phyloP scores from a whole-genome alignment of 1,140 invertebrate genomes.

The Aphis craccivora region DNA sequence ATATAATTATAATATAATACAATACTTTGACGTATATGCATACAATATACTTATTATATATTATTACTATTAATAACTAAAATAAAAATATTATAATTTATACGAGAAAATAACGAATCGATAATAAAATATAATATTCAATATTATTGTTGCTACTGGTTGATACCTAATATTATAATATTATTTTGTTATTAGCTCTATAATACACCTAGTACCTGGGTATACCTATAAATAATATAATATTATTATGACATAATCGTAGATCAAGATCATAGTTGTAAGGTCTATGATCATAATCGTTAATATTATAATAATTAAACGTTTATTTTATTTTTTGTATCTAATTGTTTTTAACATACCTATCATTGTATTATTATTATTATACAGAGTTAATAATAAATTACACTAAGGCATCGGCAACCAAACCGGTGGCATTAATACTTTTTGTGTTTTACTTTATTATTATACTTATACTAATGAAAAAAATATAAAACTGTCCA shows the following conservation, averaged over 20 bases:
- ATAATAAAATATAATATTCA: neutral
- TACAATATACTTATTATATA: neutral
- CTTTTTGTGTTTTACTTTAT: neutral
- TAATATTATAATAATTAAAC: neutral
- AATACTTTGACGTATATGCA: neutral
- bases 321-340: neutral
- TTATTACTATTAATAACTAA: conserved; percentile 1
- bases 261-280: neutral
- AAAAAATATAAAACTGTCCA: conserved; percentile 8
- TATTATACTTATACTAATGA: conserved; percentile 28
- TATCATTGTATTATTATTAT: neutral
- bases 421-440: neutral
- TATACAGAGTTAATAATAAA: neutral
- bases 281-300: neutral
- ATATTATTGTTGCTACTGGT: neutral
- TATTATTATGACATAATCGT: neutral
- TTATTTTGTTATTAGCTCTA: conserved; percentile 8
- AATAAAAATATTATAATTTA: neutral
- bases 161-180: neutral
- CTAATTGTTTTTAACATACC: conserved; percentile 22
- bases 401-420: neutral
- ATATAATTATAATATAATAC: neutral
- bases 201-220: neutral
- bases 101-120: neutral
- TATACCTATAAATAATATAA: neutral